Evolutionary conservation across 2,113 vertebrate species (phyloP).

Genomic region (Menura novaehollandiae): DNA sequence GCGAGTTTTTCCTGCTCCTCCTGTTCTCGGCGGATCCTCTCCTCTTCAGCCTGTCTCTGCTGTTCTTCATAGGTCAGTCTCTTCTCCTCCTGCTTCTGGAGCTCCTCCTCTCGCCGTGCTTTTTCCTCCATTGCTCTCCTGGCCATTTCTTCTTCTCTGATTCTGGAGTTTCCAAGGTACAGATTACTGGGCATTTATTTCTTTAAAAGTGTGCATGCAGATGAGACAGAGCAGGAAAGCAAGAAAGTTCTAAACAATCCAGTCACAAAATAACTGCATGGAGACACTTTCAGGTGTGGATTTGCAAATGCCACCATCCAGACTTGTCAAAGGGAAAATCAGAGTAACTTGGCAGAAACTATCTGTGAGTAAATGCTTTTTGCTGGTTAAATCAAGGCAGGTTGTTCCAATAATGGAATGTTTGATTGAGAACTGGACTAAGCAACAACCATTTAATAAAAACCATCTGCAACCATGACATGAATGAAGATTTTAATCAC

Average conservation of each 20-base stretch:
- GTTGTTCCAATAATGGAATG: neutral
- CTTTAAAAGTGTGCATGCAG: neutral
- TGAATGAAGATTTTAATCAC: neutral
- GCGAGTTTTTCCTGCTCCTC: constrained; percentile 78
- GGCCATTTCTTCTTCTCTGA: constrained; percentile 75
- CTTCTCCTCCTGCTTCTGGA: constrained; percentile 68
- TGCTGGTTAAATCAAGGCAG: neutral
- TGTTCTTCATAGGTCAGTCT: constrained; percentile 72
- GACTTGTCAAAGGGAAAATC: neutral
- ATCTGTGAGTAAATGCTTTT: neutral
- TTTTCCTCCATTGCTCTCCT: constrained; percentile 72
- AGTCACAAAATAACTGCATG: neutral
- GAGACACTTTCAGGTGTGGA: neutral
- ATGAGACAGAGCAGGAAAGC: neutral
- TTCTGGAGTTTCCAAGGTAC: constrained; percentile 51
- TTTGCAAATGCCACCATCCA: neutral
- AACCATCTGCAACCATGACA: neutral
- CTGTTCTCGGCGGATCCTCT: constrained; percentile 64
- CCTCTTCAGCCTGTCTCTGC: constrained; percentile 71
- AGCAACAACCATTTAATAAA: neutral
- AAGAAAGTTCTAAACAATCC: neutral
- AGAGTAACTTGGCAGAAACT: neutral
- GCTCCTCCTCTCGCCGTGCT: constrained; percentile 63
- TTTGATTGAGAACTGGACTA: neutral
- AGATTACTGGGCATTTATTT: neutral